Conservation (phyloP, 2,888 invertebrate species). For the Xanthia togata region DNA sequence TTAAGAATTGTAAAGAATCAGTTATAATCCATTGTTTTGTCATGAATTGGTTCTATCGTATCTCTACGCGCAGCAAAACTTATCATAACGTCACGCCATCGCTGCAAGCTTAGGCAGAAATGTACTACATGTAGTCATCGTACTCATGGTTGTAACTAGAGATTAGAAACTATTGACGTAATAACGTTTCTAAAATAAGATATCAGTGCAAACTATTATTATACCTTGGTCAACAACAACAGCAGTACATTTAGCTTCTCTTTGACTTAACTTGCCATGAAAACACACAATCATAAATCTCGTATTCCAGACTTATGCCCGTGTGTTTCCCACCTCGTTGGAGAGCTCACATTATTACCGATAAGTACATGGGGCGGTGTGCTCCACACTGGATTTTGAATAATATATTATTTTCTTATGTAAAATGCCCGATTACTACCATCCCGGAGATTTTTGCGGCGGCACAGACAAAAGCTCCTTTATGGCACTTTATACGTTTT, state of each 20-base stretch:
- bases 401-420: constrained; percentile 91
- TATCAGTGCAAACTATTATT: too few species aligned
- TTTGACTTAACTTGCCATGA: not conserved
- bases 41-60: not conserved
- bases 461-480: constrained; percentile 86
- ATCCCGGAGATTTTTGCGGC: constrained; percentile 86
- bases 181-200: not conserved
- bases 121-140: too few species aligned
- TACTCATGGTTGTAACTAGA: too few species aligned
- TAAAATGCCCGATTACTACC: constrained; percentile 90
- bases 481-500: constrained; percentile 88
- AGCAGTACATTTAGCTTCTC: not conserved
- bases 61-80: too few species aligned
- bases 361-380: constrained; percentile 87
- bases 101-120: not conserved
- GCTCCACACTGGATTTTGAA: constrained; percentile 89
- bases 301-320: constrained; percentile 49
- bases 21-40: too few species aligned
- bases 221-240: not conserved
- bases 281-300: constrained; percentile 52
- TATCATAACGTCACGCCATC: not conserved
- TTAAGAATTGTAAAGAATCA: too few species aligned
- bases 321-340: constrained; percentile 62
- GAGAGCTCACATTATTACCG: constrained; percentile 86
- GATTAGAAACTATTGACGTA: not conserved